A percentile compares a stretch with the other conserved stretches of the same genome.
Evolutionary conservation across 1,140 invertebrate species (phyloP).

Genomic region (Euura saliciscinereae): DNA sequence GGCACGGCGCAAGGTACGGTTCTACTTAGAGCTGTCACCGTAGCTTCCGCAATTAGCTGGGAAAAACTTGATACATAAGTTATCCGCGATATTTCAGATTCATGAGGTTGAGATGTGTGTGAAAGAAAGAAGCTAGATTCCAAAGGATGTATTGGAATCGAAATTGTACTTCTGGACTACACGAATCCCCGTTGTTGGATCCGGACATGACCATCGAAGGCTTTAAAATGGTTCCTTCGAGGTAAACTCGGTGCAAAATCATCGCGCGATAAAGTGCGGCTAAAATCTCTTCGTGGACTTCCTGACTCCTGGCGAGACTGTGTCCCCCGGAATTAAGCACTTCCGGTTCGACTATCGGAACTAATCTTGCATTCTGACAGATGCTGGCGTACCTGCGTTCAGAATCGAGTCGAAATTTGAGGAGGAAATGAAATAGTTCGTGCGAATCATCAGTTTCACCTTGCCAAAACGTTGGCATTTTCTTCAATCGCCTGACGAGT

Average conservation of each 20-base stretch:
- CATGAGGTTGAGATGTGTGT: background rate
- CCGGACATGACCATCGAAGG: constrained; percentile 78
- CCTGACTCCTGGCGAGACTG: constrained; percentile 68
- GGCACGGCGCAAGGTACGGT: constrained; percentile 73
- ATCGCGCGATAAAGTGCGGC: constrained; percentile 74
- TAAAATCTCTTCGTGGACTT: constrained; percentile 68
- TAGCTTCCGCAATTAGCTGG: constrained; percentile 64
- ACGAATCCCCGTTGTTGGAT: constrained; percentile 58
- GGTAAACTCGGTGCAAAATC: constrained; percentile 72
- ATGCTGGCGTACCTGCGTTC: constrained; percentile 19
- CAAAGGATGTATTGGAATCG: background rate
- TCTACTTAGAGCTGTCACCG: constrained; percentile 68
- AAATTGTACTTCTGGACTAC: constrained; percentile 28
- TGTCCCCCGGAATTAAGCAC: constrained; percentile 73
- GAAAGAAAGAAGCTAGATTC: background rate
- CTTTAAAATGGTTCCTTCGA: constrained; percentile 76
- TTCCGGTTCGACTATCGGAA: constrained; percentile 29
- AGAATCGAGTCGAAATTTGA: background rate
- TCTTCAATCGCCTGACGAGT: constrained; percentile 70
- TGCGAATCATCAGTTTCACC: constrained; percentile 58
- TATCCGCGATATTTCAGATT: constrained; percentile 67
- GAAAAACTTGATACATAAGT: constrained; percentile 61
- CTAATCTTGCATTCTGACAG: constrained; percentile 13
- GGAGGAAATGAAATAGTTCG: constrained; percentile 7
- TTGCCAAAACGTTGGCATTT: constrained; percentile 74